These are phyloP conservation scores for Acrossocheilus fasciatus DNA, from an alignment of 2,797 vertebrate genomes.

Conservation along the genomic window DNA sequence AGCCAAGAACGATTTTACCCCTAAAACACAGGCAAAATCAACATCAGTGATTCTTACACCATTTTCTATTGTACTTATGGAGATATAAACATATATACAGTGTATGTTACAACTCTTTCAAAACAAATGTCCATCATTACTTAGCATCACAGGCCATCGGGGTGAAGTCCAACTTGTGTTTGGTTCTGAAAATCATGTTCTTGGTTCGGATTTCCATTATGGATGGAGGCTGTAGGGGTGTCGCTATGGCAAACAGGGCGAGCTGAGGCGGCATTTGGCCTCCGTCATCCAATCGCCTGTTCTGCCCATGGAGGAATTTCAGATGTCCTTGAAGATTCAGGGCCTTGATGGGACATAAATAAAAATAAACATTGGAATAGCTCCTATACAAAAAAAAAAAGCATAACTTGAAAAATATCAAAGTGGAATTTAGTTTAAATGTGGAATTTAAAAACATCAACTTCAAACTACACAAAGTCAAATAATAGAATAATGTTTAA, in stretches of 20 bases:
- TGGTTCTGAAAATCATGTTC: conserved; percentile 86
- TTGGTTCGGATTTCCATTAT: conserved; percentile 85
- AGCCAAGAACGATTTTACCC: conserved; percentile 85
- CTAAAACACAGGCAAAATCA: conserved; percentile 65
- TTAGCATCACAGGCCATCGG: conserved; percentile 84
- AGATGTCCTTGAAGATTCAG: conserved; percentile 81
- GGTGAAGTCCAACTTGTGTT: conserved; percentile 90
- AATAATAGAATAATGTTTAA: neutral
- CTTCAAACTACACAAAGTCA: neutral
- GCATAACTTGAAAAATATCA: neutral
- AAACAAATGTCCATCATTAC: conserved; percentile 63
- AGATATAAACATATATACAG: neutral
- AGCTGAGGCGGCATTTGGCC: conserved; percentile 72
- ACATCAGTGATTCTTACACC: neutral
- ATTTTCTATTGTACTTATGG: neutral
- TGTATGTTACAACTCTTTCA: neutral
- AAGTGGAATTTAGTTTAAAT: neutral
- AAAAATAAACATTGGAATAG: neutral
- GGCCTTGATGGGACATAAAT: conserved; percentile 69
- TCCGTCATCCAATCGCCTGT: conserved; percentile 68
- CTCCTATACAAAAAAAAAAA: neutral
- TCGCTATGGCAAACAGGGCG: conserved; percentile 82
- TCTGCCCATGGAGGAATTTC: conserved; percentile 83
- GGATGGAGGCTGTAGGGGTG: conserved; percentile 81
- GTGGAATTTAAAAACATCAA: neutral